phyloP scores from a whole-genome alignment of 1,140 invertebrate genomes.

The Leptinotarsa texana region DNA sequence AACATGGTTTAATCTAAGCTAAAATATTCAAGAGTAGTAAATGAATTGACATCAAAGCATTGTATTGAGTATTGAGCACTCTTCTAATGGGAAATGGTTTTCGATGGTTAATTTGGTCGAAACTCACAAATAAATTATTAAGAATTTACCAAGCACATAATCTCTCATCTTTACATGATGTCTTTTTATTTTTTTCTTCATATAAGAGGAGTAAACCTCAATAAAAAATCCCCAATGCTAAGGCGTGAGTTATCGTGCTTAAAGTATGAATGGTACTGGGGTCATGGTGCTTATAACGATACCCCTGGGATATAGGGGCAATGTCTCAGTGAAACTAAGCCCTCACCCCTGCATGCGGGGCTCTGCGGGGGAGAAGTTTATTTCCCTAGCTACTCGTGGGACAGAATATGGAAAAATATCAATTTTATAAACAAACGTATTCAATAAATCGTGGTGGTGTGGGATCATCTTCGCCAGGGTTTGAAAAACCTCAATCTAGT shows the following conservation, averaged over 20 bases:
- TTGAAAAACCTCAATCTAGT: background rate
- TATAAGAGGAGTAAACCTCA: constrained; percentile 43
- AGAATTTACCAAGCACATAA: no score
- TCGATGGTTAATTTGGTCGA: no score
- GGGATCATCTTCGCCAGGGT: background rate
- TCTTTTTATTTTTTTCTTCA: no score
- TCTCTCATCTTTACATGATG: no score
- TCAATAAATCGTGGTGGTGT: background rate
- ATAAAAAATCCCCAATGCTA: constrained; percentile 26
- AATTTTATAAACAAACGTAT: background rate
- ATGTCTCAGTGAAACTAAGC: background rate
- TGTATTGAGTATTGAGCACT: no score
- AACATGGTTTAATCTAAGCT: no score
- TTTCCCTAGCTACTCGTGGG: constrained; percentile 26
- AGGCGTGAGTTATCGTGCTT: constrained; percentile 22
- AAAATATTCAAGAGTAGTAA: no score
- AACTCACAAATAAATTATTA: no score
- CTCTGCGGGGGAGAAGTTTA: constrained; percentile 17
- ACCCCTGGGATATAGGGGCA: constrained; percentile 7
- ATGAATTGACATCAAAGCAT: no score
- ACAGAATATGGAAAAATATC: constrained; percentile 6
- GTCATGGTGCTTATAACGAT: constrained; percentile 19
- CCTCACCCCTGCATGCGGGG: constrained; percentile 15
- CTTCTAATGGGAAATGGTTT: no score
- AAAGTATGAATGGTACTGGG: constrained; percentile 19